Evolutionary conservation across 2,113 vertebrate genomes (phyloP), one percentile per base, ranked within the genome.

Genomic region (Pitta sordida): DNA sequence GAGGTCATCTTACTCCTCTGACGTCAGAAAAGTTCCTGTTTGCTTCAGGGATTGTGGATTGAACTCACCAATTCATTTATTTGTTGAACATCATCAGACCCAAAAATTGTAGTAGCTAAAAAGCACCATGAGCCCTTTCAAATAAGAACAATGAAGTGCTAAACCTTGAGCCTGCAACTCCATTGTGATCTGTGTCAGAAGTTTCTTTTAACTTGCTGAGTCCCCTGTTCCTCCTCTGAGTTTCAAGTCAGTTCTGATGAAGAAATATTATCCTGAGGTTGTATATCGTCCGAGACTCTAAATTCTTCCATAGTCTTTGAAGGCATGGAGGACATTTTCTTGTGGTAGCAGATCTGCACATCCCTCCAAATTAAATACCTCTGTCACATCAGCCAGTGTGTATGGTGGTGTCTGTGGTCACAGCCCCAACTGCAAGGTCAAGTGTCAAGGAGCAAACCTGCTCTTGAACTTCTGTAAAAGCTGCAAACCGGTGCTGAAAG

Each of bases 71-170:
- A 23, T 18, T 85, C 15, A 22, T 21, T 62, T n/a, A 14, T 41
- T 49, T 78, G 6, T 21, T 60, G 36, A 76, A 23, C 18, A 76
- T 78, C 41, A 68, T 39, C 15, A 73, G 37, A 78, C 3, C 0
- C 16, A 30, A 52, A 89, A 79, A 12, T 48, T 86, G 29, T 63
- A 11, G 30, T 76, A 26, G 19, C 44, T 3, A 1, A 79, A 82
- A 79, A 68, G 9, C 29, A 37, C 24, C 43, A 44, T 0, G 0
- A 91, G 5, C n/a, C 7, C 13, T 82, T 75, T 55, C 39, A 91
- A 41, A 48, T 37, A 46, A 39, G 22, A 55, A 43, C 7, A 19
- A 15, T 55, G 0, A 0, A 32, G 12, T 2, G 2, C 1, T 7
- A 43, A 53, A 16, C 32, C 3, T 62, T 88, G 29, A 23, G 30